phyloP scores from a whole-genome alignment of 2,113 vertebrate species.

The Noctilio leporinus region DNA sequence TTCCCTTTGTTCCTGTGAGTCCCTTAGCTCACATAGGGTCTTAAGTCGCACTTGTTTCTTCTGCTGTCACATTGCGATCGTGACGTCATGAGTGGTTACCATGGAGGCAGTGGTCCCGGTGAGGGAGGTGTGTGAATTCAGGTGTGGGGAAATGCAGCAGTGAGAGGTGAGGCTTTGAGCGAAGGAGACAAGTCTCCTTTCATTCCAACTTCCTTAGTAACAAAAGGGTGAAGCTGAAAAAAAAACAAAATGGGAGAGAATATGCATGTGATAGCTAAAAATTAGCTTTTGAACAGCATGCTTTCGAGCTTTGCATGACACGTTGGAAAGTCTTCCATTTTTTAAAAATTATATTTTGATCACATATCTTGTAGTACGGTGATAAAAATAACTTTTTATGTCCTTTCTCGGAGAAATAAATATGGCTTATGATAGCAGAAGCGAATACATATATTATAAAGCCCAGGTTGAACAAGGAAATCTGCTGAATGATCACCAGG shows the following conservation, averaged over 20 bases:
- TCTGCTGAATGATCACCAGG: not conserved
- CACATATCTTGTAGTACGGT: slow-evolving; percentile 41
- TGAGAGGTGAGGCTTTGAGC: slow-evolving; percentile 30
- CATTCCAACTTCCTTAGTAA: slow-evolving; percentile 38
- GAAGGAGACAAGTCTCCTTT: slow-evolving; percentile 46
- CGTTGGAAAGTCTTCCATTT: slow-evolving; percentile 22
- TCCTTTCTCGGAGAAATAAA: slow-evolving; percentile 30
- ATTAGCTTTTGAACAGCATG: not conserved
- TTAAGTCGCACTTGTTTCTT: slow-evolving; percentile 5
- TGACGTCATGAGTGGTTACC: slow-evolving; percentile 53
- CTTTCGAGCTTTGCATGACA: not conserved
- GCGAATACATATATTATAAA: not conserved
- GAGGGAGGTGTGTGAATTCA: slow-evolving; percentile 57
- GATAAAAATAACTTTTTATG: slow-evolving; percentile 55
- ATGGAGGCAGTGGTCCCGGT: slow-evolving; percentile 35
- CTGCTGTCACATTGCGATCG: not conserved
- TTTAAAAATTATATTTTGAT: slow-evolving; percentile 41
- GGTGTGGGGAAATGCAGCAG: slow-evolving; percentile 53
- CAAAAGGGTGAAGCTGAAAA: not conserved
- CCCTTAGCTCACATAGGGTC: not conserved
- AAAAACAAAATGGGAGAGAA: not conserved
- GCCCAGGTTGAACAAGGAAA: slow-evolving; percentile 2
- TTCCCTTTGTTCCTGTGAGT: not conserved
- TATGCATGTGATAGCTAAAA: slow-evolving; percentile 1
- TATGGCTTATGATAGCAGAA: not conserved